Conservation (phyloP, 2,888 invertebrate species). For the Thumatha senex region DNA sequence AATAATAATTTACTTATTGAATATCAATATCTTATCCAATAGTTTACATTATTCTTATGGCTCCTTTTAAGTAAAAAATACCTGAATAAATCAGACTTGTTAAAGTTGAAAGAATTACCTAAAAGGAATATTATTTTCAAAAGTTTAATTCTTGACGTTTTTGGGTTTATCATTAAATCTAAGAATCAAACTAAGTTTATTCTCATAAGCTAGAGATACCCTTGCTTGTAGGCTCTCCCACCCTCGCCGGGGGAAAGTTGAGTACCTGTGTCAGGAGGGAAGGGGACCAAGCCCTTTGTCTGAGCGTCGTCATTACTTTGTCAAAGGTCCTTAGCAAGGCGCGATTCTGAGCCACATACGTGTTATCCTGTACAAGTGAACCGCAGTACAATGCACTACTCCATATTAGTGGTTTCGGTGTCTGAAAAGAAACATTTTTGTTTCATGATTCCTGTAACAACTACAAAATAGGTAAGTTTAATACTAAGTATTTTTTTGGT, state of each 20-base stretch:
- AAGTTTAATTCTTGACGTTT: too few species aligned
- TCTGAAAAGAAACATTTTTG: conserved; percentile 34
- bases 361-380: conserved; percentile 31
- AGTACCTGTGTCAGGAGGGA: conserved; percentile 34
- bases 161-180: conserved; percentile 39
- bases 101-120: too few species aligned
- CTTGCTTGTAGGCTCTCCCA: conserved; percentile 30
- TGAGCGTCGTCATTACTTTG: conserved; percentile 76
- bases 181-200: conserved; percentile 48
- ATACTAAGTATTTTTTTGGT: neutral
- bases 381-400: conserved; percentile 34
- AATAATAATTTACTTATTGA: too few species aligned
- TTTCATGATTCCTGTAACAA: conserved; percentile 18
- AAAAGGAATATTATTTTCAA: too few species aligned
- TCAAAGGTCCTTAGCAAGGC: conserved; percentile 68
- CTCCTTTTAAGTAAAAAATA: too few species aligned
- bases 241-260: conserved; percentile 30
- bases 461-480: conserved; percentile 16
- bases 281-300: conserved; percentile 58
- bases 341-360: conserved; percentile 41
- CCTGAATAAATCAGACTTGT: too few species aligned
- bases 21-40: too few species aligned
- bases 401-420: conserved; percentile 31
- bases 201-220: conserved; percentile 47
- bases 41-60: too few species aligned